Evolutionary conservation across 2,888 invertebrate genomes (phyloP).

Genomic region (Lissonota sp.): DNA sequence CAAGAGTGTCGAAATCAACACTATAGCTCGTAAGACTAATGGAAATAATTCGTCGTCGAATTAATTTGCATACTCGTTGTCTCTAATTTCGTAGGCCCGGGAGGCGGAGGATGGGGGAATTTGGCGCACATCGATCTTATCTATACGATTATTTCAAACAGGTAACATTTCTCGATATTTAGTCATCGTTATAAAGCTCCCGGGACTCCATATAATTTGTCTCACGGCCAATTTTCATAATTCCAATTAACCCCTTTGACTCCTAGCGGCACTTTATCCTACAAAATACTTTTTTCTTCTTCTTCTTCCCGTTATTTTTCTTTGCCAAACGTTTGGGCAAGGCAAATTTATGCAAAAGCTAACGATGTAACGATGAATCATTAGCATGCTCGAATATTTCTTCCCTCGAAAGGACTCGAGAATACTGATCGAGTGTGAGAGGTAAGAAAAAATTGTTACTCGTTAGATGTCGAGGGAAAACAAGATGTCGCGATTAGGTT

Average conservation of each 20-base stretch:
- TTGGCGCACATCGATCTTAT: constrained; percentile 19
- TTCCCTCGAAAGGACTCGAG: background rate
- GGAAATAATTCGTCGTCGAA: constrained; percentile 32
- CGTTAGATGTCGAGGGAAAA: background rate
- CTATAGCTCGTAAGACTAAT: constrained; percentile 12
- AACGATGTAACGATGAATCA: background rate
- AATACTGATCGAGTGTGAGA: background rate
- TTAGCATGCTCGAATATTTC: background rate
- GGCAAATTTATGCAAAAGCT: background rate
- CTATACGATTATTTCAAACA: constrained; percentile 12
- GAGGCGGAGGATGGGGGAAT: no score
- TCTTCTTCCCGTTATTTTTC: no score
- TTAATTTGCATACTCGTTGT: constrained; percentile 52
- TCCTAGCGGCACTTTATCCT: background rate
- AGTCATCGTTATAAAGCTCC: no score
- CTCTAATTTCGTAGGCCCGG: background rate
- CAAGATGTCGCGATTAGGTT: background rate
- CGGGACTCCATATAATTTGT: no score
- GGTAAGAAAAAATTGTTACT: background rate
- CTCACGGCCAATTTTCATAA: background rate
- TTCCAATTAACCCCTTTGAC: background rate
- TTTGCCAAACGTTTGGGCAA: no score
- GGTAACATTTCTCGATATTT: constrained; percentile 5
- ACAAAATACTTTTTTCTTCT: no score
- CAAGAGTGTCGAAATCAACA: constrained; percentile 16